Evolutionary conservation across 2,888 invertebrate genomes (phyloP).

Genomic region (Andrena minutula): DNA sequence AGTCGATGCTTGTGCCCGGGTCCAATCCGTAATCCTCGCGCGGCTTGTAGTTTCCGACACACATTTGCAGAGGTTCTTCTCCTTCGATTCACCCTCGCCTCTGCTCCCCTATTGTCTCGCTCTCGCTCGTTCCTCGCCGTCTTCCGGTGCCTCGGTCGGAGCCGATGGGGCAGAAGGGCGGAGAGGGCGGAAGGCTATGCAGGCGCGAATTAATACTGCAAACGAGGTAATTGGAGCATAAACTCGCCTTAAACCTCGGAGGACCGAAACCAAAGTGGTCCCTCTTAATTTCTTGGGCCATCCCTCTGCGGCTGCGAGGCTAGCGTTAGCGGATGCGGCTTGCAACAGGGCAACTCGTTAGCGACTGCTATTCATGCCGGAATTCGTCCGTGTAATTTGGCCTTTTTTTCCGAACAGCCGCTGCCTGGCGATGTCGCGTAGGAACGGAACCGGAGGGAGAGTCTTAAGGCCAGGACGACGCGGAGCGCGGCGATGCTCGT

Average conservation of each 20-base stretch:
- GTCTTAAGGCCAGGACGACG: conserved; percentile 30
- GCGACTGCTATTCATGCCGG: conserved; percentile 78
- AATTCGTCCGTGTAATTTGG: conserved; percentile 77
- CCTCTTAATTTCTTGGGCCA: conserved; percentile 76
- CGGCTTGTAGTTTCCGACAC: conserved; percentile 64
- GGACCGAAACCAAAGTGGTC: conserved; percentile 68
- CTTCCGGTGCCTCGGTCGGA: conserved; percentile 3
- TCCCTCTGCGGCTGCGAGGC: conserved; percentile 62
- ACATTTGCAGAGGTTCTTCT: conserved; percentile 67
- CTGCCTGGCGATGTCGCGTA: conserved; percentile 11
- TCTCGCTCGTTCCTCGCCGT: neutral
- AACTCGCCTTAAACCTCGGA: conserved; percentile 78
- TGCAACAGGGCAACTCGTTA: conserved; percentile 77
- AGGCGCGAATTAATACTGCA: conserved; percentile 74
- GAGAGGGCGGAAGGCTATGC: conserved; percentile 30
- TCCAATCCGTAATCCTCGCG: conserved; percentile 70
- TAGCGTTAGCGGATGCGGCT: conserved; percentile 64
- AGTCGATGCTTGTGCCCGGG: conserved; percentile 47
- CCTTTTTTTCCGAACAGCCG: conserved; percentile 34
- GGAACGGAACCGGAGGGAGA: conserved; percentile 9
- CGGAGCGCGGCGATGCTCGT: conserved; percentile 41
- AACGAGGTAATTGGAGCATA: conserved; percentile 82
- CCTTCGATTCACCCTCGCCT: conserved; percentile 40
- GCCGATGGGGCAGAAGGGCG: conserved; percentile 9
- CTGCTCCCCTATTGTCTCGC: conserved; percentile 24